phyloP scores from a whole-genome alignment of 2,113 vertebrate species.

The Oreochromis spilurus region DNA sequence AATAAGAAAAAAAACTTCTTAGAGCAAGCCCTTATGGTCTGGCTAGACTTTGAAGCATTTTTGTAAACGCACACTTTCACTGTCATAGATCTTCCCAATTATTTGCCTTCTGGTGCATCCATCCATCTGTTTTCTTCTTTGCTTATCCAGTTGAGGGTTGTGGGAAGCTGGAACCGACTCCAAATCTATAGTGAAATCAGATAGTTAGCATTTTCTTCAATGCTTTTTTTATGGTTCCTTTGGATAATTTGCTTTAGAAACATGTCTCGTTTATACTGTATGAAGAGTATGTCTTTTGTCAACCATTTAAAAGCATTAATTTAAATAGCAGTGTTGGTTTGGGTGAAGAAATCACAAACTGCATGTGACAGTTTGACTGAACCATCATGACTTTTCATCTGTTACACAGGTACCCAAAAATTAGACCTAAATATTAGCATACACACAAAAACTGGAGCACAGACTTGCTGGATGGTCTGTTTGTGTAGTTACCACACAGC shows the following conservation, averaged over 20 bases:
- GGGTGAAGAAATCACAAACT: neutral
- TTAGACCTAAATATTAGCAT: neutral
- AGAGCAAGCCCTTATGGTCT: neutral
- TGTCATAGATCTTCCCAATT: conserved; percentile 13
- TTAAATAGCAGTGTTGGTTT: neutral
- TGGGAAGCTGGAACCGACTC: neutral
- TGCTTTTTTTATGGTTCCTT: conserved; percentile 27
- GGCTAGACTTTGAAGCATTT: neutral
- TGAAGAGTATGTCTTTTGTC: neutral
- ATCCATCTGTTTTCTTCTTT: neutral
- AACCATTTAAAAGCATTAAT: neutral
- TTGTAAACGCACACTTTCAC: neutral
- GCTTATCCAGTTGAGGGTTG: neutral
- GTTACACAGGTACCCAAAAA: neutral
- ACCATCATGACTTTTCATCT: neutral
- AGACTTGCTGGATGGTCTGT: no score
- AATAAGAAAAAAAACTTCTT: conserved; percentile 10
- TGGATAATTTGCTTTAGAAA: conserved; percentile 5
- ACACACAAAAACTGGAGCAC: neutral
- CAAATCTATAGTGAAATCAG: neutral
- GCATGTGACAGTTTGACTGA: neutral
- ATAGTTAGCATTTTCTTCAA: conserved; percentile 30
- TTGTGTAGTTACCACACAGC: neutral
- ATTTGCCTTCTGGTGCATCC: neutral
- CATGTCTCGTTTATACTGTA: neutral